Base-by-base conservation (phyloP, 2,888 invertebrate species). In the Ectemnius cavifrons region DNA sequence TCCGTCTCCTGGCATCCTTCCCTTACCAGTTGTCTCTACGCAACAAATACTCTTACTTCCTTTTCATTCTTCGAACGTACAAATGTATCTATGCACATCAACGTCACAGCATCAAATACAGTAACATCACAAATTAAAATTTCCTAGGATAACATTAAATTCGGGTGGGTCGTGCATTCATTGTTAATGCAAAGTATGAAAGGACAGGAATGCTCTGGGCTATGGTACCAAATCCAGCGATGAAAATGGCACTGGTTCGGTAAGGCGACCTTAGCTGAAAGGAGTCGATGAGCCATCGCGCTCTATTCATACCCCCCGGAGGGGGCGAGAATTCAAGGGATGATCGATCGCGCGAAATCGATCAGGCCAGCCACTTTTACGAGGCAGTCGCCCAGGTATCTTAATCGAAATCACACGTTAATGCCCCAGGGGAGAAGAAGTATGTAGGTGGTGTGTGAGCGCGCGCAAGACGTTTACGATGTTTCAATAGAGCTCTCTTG, bases 341-440 rank as follows among this genome's bases (percentile, higher is more conserved):
- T 70, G 66, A 64, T 69, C 73, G 61, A 67, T 61, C 45, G 52
- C 69, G 23, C 13, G 23, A 37, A 58, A 45, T 61, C 49, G 64
- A 73, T 27, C 46, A 52, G 57, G 16, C 37, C n/a, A 46, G 45
- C 27, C 45, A 23, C 16, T 61, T 77, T 75, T 69, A 68, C 45
- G 45, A 14, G 46, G 14, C n/a, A 28, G 18, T 23, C 45, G 63
- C 57, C 66, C 46, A 68, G 67, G 59, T 78, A 78, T 77, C 77
- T 77, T 73, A 77, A 78, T 77, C 73, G 73, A 78, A 78, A 77
- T 78, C 77, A 16, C 59, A 56, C 61, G 67, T 65, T 64, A 77
- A 76, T 61, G 58, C 28, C 52, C 3, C 16, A 3, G 27, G 20
- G 20, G 37, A 65, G 18, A 46, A 64, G 59, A 52, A 37, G 37